A percentile compares a stretch with the other conserved stretches of the same genome.
Conservation (phyloP, 1,140 invertebrate species). For the Nebria ingens region DNA sequence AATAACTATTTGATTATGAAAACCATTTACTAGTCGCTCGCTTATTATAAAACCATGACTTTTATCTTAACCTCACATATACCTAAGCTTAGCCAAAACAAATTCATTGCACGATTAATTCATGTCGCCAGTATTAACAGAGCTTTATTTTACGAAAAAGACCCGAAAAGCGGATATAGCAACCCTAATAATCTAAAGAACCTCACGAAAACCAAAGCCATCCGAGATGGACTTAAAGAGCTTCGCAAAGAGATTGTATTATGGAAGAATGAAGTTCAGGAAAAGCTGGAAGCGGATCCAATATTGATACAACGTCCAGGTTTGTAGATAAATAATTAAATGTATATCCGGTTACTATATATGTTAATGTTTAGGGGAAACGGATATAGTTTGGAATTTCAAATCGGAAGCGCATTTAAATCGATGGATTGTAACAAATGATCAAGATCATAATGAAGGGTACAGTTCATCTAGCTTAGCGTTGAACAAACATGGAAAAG, state of each 20-base stretch:
- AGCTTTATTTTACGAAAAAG: slow-evolving; percentile 44
- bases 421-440: slow-evolving; percentile 62
- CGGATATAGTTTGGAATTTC: slow-evolving; percentile 61
- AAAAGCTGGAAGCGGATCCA: slow-evolving; percentile 49
- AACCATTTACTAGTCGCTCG: too few relatives aligned
- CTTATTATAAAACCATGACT: too few relatives aligned
- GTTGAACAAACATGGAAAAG: slow-evolving; percentile 55
- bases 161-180: slow-evolving; percentile 52
- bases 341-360: slow-evolving; percentile 10
- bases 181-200: slow-evolving; percentile 34
- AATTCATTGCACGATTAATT: too few relatives aligned
- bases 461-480: slow-evolving; percentile 56
- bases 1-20: too few relatives aligned
- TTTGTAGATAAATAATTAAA: slow-evolving; percentile 20
- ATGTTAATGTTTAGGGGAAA: slow-evolving; percentile 43
- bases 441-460: slow-evolving; percentile 72
- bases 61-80: too few relatives aligned
- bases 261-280: slow-evolving; percentile 57
- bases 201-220: slow-evolving; percentile 38
- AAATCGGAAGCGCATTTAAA: slow-evolving; percentile 49
- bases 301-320: slow-evolving; percentile 42
- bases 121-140: too few relatives aligned
- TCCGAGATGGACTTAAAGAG: slow-evolving; percentile 48
- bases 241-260: slow-evolving; percentile 55
- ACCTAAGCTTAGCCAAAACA: too few relatives aligned